phyloP scores from a whole-genome alignment of 2,113 vertebrate species.

The human (Homo sapiens) region GRCh38 chr7:125670501-125671000 shows the following conservation, averaged over 20 bases:
- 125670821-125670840: background rate
- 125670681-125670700: slow-evolving; percentile 30
- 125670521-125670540: background rate
- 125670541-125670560: slow-evolving; percentile 4
- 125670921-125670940: background rate
- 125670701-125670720: background rate
- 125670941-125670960: background rate
- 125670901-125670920: background rate
- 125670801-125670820: background rate
- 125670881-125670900: background rate
- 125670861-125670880: background rate
- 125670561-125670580: background rate
- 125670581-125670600: background rate
- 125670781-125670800: background rate
- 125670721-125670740: background rate
- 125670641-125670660: background rate
- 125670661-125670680: background rate
- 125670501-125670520: background rate
- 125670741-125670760: background rate
- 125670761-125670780: background rate
- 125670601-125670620: background rate
- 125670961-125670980: background rate
- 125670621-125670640: background rate
- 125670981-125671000: background rate
- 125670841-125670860: background rate